Percentiles rank a stretch among this genome's conserved stretches.
phyloP scores from a whole-genome alignment of 92 coral and sea anemone species.

The Muricea muricata region DNA sequence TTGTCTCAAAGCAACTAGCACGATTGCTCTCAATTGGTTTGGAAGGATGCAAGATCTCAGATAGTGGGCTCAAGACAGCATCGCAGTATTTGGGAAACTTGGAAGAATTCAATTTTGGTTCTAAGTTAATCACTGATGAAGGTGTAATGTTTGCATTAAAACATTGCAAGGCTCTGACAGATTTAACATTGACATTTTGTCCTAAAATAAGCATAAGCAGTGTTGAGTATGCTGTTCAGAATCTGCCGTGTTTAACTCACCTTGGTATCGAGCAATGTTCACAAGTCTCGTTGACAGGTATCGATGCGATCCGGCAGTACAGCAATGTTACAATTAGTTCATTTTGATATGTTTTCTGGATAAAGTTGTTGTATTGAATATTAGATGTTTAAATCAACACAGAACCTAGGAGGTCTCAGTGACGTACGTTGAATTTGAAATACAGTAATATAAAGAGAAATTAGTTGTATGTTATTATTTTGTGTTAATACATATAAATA shows the following conservation, averaged over 20 bases:
- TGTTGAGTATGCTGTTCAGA: conserved; percentile 66
- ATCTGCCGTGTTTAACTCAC: conserved; percentile 83
- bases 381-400: background rate
- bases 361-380: background rate
- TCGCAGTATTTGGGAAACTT: conserved; percentile 70
- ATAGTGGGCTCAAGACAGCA: conserved; percentile 76
- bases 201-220: conserved; percentile 72
- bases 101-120: conserved; percentile 87
- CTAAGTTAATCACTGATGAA: conserved; percentile 79
- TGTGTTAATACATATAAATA: no score
- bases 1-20: conserved; percentile 75
- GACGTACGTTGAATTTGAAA: background rate
- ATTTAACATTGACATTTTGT: conserved; percentile 78
- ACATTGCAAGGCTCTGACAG: conserved; percentile 78
- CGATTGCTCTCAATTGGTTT: conserved; percentile 79
- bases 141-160: conserved; percentile 74
- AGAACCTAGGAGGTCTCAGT: no score
- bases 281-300: conserved; percentile 69
- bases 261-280: conserved; percentile 87
- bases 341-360: conserved; percentile 32
- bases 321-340: conserved; percentile 72
- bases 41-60: conserved; percentile 83
- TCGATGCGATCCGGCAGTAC: conserved; percentile 71
- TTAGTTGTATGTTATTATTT: background rate
- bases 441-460: background rate